A percentile compares a stretch with the other conserved stretches of the same genome.
phyloP scores from a whole-genome alignment of 2,113 vertebrate genomes.

The Alces alces region DNA sequence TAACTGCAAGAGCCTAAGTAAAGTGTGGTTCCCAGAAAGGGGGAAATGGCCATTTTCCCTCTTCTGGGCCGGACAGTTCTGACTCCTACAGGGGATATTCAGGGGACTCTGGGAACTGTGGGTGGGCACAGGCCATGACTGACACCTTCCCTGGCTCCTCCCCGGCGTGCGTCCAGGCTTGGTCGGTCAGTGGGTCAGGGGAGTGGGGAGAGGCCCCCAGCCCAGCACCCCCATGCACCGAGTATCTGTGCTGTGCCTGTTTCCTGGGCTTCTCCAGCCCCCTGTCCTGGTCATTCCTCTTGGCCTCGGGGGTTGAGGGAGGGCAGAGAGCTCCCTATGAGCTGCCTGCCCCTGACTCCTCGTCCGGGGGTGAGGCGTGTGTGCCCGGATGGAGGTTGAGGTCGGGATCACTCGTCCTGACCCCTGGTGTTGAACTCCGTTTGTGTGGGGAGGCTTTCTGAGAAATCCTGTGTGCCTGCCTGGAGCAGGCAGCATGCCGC shows the following conservation, averaged over 20 bases:
- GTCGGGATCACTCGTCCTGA: rapidly evolving
- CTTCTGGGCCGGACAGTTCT: background rate
- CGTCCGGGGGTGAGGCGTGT: background rate
- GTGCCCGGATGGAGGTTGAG: background rate
- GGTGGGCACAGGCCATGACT: no score
- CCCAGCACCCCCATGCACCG: background rate
- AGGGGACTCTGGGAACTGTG: background rate
- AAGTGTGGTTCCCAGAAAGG: background rate
- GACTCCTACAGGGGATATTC: background rate
- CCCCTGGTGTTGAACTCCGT: background rate
- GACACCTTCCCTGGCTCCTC: background rate
- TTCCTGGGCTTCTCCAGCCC: background rate
- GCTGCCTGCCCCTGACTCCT: background rate
- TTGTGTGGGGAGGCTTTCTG: background rate
- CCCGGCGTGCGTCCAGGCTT: background rate
- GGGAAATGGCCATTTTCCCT: background rate
- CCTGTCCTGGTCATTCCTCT: background rate
- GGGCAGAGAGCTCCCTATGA: background rate
- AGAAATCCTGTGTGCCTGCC: rapidly evolving
- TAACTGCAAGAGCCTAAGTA: background rate
- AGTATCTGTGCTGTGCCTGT: background rate
- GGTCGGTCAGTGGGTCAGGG: background rate
- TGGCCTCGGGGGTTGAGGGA: background rate
- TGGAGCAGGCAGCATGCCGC: background rate
- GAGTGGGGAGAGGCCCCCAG: background rate